Conservation (phyloP, 2,113 vertebrate species). For the human region GRCh38 chr20:56857501-56858000, state of each 20-base stretch:
- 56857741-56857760: slow-evolving; percentile 68
- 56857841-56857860: slow-evolving; percentile 64
- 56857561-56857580: rapidly evolving
- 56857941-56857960: slow-evolving; percentile 82
- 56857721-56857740: slow-evolving; percentile 66
- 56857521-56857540: background rate
- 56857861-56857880: slow-evolving; percentile 42
- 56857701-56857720: slow-evolving; percentile 72
- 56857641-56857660: background rate
- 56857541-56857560: background rate
- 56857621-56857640: slow-evolving; percentile 60
- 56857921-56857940: slow-evolving; percentile 80
- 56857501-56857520: background rate
- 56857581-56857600: rapidly evolving
- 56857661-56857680: slow-evolving; percentile 39
- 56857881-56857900: slow-evolving; percentile 36
- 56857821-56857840: slow-evolving; percentile 59
- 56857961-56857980: slow-evolving; percentile 82
- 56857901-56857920: slow-evolving; percentile 75
- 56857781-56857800: background rate
- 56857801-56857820: slow-evolving; percentile 31
- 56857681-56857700: slow-evolving; percentile 42
- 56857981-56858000: slow-evolving; percentile 76
- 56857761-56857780: slow-evolving; percentile 24
- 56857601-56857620: background rate